Evolutionary conservation across 1,140 invertebrate genomes (phyloP).

Genomic region (Drosophila repletoides): DNA sequence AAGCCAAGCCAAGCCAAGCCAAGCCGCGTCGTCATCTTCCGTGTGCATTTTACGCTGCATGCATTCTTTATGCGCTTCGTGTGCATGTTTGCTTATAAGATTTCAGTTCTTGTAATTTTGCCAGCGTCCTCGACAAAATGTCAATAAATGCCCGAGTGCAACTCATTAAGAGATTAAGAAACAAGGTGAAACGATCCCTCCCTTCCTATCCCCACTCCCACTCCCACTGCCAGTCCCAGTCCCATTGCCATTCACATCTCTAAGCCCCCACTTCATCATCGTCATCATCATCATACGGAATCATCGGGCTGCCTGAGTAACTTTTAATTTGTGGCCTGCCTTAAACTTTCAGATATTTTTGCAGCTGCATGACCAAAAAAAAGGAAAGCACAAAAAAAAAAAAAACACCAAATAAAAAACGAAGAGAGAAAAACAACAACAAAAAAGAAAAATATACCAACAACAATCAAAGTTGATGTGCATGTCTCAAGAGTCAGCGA

Average conservation of each 20-base stretch:
- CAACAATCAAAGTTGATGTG: conserved; percentile 62
- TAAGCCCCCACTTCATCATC: conserved; percentile 8
- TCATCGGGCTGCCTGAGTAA: conserved; percentile 10
- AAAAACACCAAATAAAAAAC: too few species aligned
- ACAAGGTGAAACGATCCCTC: conserved; percentile 47
- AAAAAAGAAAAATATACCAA: conserved; percentile 4
- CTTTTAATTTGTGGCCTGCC: conserved; percentile 34
- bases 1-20: conserved; percentile 16
- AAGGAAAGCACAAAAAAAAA: conserved; percentile 5
- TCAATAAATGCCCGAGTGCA: conserved; percentile 72
- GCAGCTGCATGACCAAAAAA: conserved; percentile 19
- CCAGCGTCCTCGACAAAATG: conserved; percentile 47
- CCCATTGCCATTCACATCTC: too few species aligned
- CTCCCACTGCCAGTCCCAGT: too few species aligned
- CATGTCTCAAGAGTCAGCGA: conserved; percentile 57
- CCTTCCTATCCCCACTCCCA: conserved; percentile 8
- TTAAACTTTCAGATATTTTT: conserved; percentile 19
- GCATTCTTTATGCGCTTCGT: conserved; percentile 62
- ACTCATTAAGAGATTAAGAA: conserved; percentile 76
- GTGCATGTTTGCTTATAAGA: conserved; percentile 61
- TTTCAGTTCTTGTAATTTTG: conserved; percentile 39
- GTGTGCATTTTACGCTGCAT: conserved; percentile 73
- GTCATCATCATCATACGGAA: conserved; percentile 1
- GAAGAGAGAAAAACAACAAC: neutral
- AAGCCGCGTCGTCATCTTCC: conserved; percentile 13